These are phyloP conservation scores for Anguilla pacifica DNA, from an alignment of 2,797 vertebrate species.

Conservation along the genomic window DNA sequence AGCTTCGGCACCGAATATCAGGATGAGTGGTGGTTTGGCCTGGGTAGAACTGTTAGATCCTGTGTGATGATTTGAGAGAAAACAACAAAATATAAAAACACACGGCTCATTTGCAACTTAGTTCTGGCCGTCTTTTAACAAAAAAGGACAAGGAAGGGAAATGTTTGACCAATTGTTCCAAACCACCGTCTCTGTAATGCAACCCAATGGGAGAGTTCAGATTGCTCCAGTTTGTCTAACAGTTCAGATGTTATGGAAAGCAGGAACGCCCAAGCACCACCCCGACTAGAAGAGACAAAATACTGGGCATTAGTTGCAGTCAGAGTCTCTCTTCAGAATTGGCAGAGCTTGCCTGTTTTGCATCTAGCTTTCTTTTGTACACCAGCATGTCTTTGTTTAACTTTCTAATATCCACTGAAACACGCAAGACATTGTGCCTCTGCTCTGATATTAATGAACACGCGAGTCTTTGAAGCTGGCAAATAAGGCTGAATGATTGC, in stretches of 20 bases:
- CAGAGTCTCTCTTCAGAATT: slow-evolving; percentile 40
- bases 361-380: slow-evolving; percentile 35
- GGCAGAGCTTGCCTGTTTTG: slow-evolving; percentile 35
- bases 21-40: slow-evolving; percentile 18
- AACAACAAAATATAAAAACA: slow-evolving; percentile 31
- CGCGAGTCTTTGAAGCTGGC: slow-evolving; percentile 54
- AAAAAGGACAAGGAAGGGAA: neutral
- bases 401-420: slow-evolving; percentile 47
- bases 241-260: neutral
- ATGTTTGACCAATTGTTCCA: slow-evolving; percentile 47
- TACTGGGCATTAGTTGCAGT: slow-evolving; percentile 51
- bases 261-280: slow-evolving; percentile 4
- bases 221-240: slow-evolving; percentile 35
- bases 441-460: slow-evolving; percentile 53
- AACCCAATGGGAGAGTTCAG: slow-evolving; percentile 51
- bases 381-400: slow-evolving; percentile 43
- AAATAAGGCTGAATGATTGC: slow-evolving; percentile 46
- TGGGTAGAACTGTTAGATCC: neutral
- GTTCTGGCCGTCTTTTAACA: neutral
- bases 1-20: neutral
- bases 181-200: slow-evolving; percentile 59
- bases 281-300: slow-evolving; percentile 44
- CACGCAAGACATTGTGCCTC: slow-evolving; percentile 46
- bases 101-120: slow-evolving; percentile 40
- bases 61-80: neutral